Base-by-base conservation (phyloP, 2,888 invertebrate genomes). In the Erebia aethiops region DNA sequence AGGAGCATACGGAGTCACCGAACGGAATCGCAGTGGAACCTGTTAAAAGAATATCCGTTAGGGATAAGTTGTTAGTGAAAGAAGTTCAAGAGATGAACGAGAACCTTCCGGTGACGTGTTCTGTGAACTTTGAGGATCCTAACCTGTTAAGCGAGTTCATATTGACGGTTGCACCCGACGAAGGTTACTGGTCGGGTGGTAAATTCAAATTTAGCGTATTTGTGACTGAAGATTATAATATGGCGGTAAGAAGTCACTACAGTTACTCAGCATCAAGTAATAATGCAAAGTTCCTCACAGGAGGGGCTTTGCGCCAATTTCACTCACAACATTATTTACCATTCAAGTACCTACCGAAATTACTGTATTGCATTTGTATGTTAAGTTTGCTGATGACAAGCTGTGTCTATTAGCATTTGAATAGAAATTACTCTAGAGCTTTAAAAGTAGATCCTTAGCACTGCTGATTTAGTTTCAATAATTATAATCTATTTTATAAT, bases 181-280 rank as follows among this genome's bases (percentile, higher is more conserved):
- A 98, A 89, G 98, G 98, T 0, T 96, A 96, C 84, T 99, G 98
- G 98, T 94, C 94, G 81, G 97, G 97, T 70, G 99, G 99, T 51
- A 95, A 94, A 78, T 99, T 98, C 90, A 95, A 95, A 84, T 99
- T 99, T 90, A 95, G 95, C 83, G 95, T 99, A 78, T 94, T 95
- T 82, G 97, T 99, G 71, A 97, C 98, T 35, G 98, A 98, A 84
- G 98, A 98, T 78, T 99, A 99, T 94, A 99, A 99, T 90, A 98
- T 98, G 96, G 97, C 97, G 88, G 98, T 98, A 94, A 95, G 96
- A 35, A 71, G 10, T 21, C 43, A 46, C 13, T 43, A 7, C 3
- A 61, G 41, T 58, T 52, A 16, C 16, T 16, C 1, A 54, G 21
- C 16, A 35, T 16, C 56, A 51, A 13, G 21, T 51, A 14, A 21